Evolutionary conservation across 2,797 vertebrate species (phyloP).

Genomic region (Enteromius argenteus): DNA sequence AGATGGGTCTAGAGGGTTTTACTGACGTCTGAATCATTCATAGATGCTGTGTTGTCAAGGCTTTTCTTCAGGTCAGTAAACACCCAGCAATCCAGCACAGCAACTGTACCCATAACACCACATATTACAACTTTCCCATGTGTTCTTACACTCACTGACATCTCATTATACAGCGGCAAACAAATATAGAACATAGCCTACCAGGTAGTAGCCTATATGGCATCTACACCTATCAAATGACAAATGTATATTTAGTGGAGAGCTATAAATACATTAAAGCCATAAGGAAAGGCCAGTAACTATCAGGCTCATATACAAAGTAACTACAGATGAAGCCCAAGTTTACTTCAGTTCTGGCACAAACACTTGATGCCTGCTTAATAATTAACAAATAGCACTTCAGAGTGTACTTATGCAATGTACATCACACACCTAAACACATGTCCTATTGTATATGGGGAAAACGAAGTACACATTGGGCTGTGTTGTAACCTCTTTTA

Average conservation of each 20-base stretch:
- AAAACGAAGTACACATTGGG: neutral
- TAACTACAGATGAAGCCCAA: neutral
- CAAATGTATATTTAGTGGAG: neutral
- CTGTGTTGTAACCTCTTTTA: neutral
- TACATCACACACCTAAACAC: no score
- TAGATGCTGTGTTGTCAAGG: conserved; percentile 51
- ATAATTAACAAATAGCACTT: neutral
- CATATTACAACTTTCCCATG: neutral
- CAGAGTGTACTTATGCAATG: no score
- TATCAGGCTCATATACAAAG: neutral
- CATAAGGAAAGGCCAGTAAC: neutral
- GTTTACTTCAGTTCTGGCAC: neutral
- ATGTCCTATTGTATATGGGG: neutral
- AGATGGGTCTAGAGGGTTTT: conserved; percentile 51
- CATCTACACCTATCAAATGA: neutral
- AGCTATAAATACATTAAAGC: neutral
- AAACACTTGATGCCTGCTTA: neutral
- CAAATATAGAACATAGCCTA: conserved; percentile 2
- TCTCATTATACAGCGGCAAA: conserved; percentile 9
- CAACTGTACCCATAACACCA: conserved; percentile 17
- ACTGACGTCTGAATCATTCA: conserved; percentile 56
- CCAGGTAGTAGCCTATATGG: neutral
- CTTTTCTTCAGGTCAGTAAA: conserved; percentile 46
- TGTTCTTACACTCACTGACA: conserved; percentile 5
- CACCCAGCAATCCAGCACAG: conserved; percentile 31